Conservation (phyloP, 2,888 invertebrate genomes). For the Drosophila nr. fundita region DNA sequence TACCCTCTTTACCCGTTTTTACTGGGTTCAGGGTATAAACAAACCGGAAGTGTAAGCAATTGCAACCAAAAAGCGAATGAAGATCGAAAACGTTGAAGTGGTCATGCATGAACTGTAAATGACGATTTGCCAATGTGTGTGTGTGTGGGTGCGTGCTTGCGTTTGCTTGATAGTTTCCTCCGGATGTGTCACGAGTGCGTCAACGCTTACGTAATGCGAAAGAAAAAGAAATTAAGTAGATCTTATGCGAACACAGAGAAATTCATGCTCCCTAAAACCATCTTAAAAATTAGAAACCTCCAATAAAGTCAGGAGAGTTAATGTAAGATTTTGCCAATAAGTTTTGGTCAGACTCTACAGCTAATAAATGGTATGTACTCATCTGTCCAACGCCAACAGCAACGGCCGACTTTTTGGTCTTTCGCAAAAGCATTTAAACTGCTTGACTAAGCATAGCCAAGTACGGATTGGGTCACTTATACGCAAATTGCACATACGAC, state of each 20-base stretch:
- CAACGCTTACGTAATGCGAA: slow-evolving; percentile 42
- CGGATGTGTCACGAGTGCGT: slow-evolving; percentile 65
- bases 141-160: slow-evolving; percentile 11
- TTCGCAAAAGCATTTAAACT: not conserved
- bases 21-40: not conserved
- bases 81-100: slow-evolving; percentile 61
- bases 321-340: not conserved
- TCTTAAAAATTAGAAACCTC: slow-evolving; percentile 8
- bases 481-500: slow-evolving; percentile 3
- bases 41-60: slow-evolving; percentile 67
- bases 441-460: not conserved
- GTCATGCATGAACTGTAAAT: slow-evolving; percentile 71
- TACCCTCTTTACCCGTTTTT: too few relatives aligned
- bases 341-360: not conserved
- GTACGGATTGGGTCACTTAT: not conserved
- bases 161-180: slow-evolving; percentile 44
- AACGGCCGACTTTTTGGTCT: not conserved
- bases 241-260: slow-evolving; percentile 47
- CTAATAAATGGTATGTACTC: not conserved
- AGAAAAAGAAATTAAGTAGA: slow-evolving; percentile 64
- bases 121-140: slow-evolving; percentile 19
- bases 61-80: slow-evolving; percentile 52
- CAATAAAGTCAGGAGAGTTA: not conserved
- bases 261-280: slow-evolving; percentile 3
- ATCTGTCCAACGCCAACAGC: not conserved